These are phyloP conservation scores for Nipponacmea schrenckii DNA, from an alignment of 2,888 invertebrate genomes.

Conservation along the genomic window DNA sequence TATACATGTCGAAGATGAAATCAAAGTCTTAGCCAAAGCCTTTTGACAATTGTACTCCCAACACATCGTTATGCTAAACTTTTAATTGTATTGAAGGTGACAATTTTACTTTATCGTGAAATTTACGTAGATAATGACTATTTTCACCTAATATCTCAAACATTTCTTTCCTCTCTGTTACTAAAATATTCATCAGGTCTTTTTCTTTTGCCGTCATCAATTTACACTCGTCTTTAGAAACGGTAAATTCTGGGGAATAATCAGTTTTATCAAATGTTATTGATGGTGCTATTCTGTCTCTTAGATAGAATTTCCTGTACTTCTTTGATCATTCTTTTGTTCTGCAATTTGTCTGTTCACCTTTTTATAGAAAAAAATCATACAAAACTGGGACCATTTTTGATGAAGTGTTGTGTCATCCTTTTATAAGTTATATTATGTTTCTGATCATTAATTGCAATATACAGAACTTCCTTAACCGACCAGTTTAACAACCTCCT, in stretches of 20 bases:
- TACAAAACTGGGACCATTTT: not conserved
- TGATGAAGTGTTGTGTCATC: not conserved
- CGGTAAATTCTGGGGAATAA: conserved; percentile 18
- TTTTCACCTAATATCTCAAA: not conserved
- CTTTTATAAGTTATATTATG: conserved; percentile 10
- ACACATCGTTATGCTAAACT: not conserved
- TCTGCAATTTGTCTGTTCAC: not conserved
- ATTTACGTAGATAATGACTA: not conserved
- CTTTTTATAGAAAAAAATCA: not conserved
- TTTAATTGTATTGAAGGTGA: not conserved
- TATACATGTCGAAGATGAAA: too few species aligned
- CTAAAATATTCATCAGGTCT: conserved; percentile 17
- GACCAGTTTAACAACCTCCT: conserved; percentile 41
- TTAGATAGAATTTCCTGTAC: not conserved
- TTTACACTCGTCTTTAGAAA: conserved; percentile 27
- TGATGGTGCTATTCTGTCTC: not conserved
- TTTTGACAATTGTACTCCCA: too few species aligned
- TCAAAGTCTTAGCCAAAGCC: too few species aligned
- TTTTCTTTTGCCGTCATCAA: conserved; percentile 30
- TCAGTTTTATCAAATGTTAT: conserved; percentile 18
- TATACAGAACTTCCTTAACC: conserved; percentile 36
- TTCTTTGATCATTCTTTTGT: not conserved
- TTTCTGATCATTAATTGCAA: conserved; percentile 20
- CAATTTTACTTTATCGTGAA: not conserved
- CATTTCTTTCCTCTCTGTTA: not conserved